Evolutionary conservation across 2,113 vertebrate species (phyloP), one percentile per base, ranked within the genome.

Genomic region (Mixornis gularis): DNA sequence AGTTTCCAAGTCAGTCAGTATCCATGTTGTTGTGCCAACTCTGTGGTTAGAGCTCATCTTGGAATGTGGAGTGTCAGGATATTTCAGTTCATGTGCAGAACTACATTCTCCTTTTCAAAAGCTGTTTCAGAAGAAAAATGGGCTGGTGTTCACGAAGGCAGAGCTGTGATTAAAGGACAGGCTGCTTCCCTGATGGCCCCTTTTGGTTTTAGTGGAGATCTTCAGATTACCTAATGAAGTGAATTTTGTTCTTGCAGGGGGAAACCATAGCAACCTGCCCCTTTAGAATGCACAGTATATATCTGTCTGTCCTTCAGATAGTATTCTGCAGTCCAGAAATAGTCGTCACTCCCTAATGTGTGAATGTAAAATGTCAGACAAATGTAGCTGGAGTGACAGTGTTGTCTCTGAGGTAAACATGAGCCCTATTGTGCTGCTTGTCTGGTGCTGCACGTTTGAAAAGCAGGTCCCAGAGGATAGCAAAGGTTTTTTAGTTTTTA

Each of bases 181-280:
- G 48, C 63, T 43, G 14, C 79, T 92, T 72, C 36, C 79, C 76
- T 84, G 77, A 43, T 69, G 93, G 91, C 92, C 62, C 30, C 25
- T 91, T 93, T 94, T 90, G 49, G 82, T 77, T 91, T 85, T 74
- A 77, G 65, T 69, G 71, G 71, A 80, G 72, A 85, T 95, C 65
- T 68, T 92, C 89, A 90, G 87, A 91, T 94, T 95, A 91, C 81
- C 92, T 93, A 92, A 95, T 90, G 93, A 95, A 17, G 59, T 56
- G 30, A 91, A 92, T 94, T 94, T 78, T 95, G 30, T 92, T 95
- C 88, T 95, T 96, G 91, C 92, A 63, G 78, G 88, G 59, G 40
- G 96, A 97, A 98, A 97, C 97, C 97, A 97, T 98, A 95, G 97
- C 96, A 98, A 97, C 97, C 92, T 95, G 71, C 79, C 80, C 90